Base-by-base conservation (phyloP, 2,888 invertebrate species). In the Drosophila dives region DNA sequence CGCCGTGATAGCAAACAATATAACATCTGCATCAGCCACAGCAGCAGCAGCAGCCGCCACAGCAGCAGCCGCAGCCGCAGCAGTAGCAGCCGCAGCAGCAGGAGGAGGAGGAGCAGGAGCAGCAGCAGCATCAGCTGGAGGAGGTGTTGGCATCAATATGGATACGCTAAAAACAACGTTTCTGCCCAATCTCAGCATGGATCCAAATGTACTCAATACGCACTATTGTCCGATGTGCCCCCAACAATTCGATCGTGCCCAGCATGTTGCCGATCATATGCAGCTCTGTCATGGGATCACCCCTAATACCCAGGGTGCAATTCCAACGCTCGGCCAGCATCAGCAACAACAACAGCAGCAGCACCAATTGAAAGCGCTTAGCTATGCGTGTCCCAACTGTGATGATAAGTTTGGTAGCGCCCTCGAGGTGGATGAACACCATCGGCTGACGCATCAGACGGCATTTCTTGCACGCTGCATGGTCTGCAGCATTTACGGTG, bases 181-280 rank as follows among this genome's bases (percentile, higher is more conserved):
- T 87, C 83, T 92, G 72, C 92, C 92, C 56, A 92, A 92, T 83
- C 87, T 92, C 72, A 90, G 91, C 81, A 92, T 92, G 91, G 92
- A 92, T 67, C 89, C 91, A 40, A 84, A 81, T 66, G 86, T 86
- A 3, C 75, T 90, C 40, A 78, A 80, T 68, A 33, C 90, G 55
- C 90, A 91, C 70, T 92, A 89, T 73, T 92, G 92, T 56, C 92
- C 92, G 64, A 89, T 92, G 87, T 92, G 92, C 73, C 92, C 92
- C n/a, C 92, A 92, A 76, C 91, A 92, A 68, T 92, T 92, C 61
- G 91, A 91, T 45, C 86, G 92, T 26, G 83, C 89, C 17, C 92
- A 92, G 66, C 89, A 92, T 64, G 90, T 86, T 7, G 84, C 91
- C 1, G 92, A 92, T 51, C 92, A 92, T 71, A 92, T 92, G 92